These are phyloP conservation scores for Rhinopithecus roxellana DNA, from an alignment of 2,113 vertebrate species.

Conservation along the genomic window DNA sequence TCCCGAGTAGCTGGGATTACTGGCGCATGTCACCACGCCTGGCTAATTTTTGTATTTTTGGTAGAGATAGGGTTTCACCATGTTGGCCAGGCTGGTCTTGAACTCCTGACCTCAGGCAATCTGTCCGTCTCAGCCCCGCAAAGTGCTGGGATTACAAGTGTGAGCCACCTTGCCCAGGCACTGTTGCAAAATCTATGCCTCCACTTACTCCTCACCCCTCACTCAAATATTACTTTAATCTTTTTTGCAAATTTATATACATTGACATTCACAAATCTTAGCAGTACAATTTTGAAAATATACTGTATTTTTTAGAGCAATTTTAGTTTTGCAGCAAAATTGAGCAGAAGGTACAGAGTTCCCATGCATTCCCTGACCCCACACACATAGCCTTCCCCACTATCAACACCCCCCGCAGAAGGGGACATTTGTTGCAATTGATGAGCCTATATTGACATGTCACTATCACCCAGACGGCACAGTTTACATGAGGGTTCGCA, in stretches of 20 bases:
- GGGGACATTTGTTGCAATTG: not conserved
- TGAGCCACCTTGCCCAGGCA: too few relatives aligned
- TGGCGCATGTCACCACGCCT: too few relatives aligned
- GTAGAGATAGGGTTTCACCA: too few relatives aligned
- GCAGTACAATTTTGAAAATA: not conserved
- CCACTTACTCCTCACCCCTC: not conserved
- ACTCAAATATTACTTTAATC: not conserved
- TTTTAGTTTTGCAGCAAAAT: not conserved
- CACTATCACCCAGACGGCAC: not conserved
- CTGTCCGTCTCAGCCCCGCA: too few relatives aligned
- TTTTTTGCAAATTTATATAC: not conserved
- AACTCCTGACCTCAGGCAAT: too few relatives aligned
- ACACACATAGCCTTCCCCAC: not conserved
- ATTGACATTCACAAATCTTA: not conserved
- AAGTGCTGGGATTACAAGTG: too few relatives aligned
- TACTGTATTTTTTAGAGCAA: not conserved
- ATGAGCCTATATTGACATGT: not conserved
- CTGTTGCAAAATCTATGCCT: not conserved
- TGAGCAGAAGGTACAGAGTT: not conserved
- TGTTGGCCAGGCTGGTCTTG: too few relatives aligned
- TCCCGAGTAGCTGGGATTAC: too few relatives aligned
- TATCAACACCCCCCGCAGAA: not conserved
- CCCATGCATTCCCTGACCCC: fast-evolving
- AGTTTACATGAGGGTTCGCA: not conserved
- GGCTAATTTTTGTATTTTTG: too few relatives aligned